A percentile compares a stretch with the other conserved stretches of the same genome.
Evolutionary conservation across 2,113 vertebrate species (phyloP).

Genomic region (Nannobrachium achirus): DNA sequence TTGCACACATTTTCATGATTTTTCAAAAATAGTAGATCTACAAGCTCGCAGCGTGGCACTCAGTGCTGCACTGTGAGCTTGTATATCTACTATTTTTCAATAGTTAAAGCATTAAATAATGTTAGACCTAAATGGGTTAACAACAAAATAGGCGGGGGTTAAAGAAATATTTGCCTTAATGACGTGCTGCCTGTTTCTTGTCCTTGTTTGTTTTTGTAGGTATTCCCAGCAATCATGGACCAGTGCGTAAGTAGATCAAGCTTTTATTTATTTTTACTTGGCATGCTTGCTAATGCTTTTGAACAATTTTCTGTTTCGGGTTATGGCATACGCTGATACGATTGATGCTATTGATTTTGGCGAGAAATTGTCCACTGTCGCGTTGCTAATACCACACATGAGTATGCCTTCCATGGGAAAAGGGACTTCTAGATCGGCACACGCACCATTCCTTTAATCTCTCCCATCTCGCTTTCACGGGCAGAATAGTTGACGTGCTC

Average conservation of each 20-base stretch:
- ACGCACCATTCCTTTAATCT: background rate
- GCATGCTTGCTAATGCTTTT: slow-evolving; percentile 46
- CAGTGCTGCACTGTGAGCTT: too few relatives aligned
- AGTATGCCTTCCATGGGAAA: background rate
- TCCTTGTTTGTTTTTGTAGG: slow-evolving; percentile 81
- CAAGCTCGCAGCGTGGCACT: too few relatives aligned
- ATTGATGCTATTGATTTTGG: background rate
- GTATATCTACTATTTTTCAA: too few relatives aligned
- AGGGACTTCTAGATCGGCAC: background rate
- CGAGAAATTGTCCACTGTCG: slow-evolving; percentile 9
- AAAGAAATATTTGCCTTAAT: slow-evolving; percentile 22
- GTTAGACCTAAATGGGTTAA: too few relatives aligned
- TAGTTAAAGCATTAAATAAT: too few relatives aligned
- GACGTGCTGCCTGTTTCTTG: slow-evolving; percentile 47
- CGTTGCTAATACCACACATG: slow-evolving; percentile 19
- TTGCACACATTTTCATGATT: too few relatives aligned
- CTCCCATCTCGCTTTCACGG: slow-evolving; percentile 1
- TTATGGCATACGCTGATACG: slow-evolving; percentile 18
- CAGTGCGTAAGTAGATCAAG: slow-evolving; percentile 90
- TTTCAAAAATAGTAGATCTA: too few relatives aligned
- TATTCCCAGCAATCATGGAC: slow-evolving; percentile 93
- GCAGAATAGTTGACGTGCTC: slow-evolving; percentile 41
- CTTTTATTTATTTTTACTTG: slow-evolving; percentile 23
- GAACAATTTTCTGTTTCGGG: slow-evolving; percentile 28
- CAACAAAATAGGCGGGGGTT: background rate